Evolutionary conservation across 2,797 vertebrate species (phyloP), one percentile per base, ranked within the genome.

Genomic region (Thalassophryne amazonica): DNA sequence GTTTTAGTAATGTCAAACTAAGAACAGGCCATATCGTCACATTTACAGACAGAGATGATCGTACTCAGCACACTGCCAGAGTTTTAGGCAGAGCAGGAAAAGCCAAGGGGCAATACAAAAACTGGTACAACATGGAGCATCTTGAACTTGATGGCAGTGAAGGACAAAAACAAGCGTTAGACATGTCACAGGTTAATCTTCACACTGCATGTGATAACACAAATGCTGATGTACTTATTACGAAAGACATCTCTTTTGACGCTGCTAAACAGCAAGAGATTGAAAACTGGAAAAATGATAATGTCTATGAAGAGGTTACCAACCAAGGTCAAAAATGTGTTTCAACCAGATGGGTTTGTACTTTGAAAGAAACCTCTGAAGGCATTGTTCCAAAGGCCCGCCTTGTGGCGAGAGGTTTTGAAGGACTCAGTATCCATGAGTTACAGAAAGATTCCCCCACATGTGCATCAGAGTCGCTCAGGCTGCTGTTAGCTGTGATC

Each of bases 401-500:
- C 11, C 50, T 61, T 1, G 43, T 68, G 3, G 66, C 50, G 5
- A 49, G 51, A 30, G 51, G 55, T 10, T 60, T 50, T 57, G 50
- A 76, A 42, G 63, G 69, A 4, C 3, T 53, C 25, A 25, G 73
- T 21, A 40, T 47, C 5, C 19, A 55, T 17, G 41, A 65, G 5
- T 15, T 58, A 0, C 40, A 50, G 34, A 70, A 64, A 52, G 23
- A 67, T 17, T 75, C 53, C 2, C 56, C 64, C n/a, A 67, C 51
- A 23, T 66, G 54, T 46, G 23, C 47, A 6, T 54, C 65, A 22
- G 59, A 76, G 9, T 67, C 58, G 10, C 61, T 65, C 3, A 40
- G 37, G 17, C 9, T 58, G 6, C 7, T 68, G 3, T n/a, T 76
- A 45, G 12, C 60, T 17, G 38, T 73, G 17, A 67, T 69, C 3